Base-by-base conservation (phyloP, 2,113 vertebrate species). In the Gavialis gangeticus region DNA sequence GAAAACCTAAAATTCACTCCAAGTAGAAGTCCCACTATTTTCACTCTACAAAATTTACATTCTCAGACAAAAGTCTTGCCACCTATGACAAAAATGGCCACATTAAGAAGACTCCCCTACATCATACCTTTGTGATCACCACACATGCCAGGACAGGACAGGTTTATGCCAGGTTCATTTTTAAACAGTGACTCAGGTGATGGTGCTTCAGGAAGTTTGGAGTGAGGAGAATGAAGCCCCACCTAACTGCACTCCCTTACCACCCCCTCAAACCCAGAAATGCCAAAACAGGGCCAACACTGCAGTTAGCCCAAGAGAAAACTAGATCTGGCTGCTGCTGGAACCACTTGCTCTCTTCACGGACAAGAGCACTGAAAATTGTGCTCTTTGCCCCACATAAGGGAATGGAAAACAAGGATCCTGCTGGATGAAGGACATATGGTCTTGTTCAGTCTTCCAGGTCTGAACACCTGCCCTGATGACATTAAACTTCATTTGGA, bases 401-500 rank as follows among this genome's bases (percentile, higher is more conserved):
- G 24, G 21, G 69, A 46, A 12, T 22, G 4, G 21, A 46, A 46
- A 30, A 73, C 21, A 37, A 19, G 21, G 34, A 24, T 5, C 34
- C 69, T 71, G 69, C 69, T 71, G 9, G 55, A 57, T 73, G 92
- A 84, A 93, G 92, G 79, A 46, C 1, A 66, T 12, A 0, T 1
- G 5, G 93, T 94, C 95, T 94, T 94, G 91, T 93, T 91, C 82
- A 54, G 27, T 37, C 18, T 59, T 34, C 14, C 37, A 21, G n/a
- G 82, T 27, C 30, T 78, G 4, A 34, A 91, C 79, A 21, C 90
- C 88, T 90, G 87, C 6, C 6, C 11, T 10, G 37, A 30, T 46
- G 93, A 79, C 88, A 76, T 86, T 69, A 89, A 91, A 91, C 80
- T 91, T 95, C 88, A 95, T 89, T 91, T 95, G 93, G 92, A 76